Evolutionary conservation across 2,113 vertebrate genomes (phyloP).

Genomic region (Salvelinus fontinalis): DNA sequence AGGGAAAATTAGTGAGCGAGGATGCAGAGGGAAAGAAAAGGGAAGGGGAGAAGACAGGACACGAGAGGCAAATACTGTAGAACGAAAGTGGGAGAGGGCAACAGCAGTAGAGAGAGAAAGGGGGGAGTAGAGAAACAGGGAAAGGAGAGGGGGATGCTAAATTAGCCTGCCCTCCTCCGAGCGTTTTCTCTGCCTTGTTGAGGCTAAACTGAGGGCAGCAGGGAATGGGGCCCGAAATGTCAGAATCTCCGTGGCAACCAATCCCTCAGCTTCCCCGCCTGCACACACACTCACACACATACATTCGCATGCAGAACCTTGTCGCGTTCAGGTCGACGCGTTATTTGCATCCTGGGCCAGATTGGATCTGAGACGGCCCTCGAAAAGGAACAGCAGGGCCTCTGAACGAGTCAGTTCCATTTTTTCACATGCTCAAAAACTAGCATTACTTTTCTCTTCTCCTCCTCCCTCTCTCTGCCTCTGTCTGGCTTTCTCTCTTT

Average conservation of each 20-base stretch:
- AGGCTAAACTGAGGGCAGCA: constrained; percentile 79
- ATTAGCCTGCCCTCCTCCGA: constrained; percentile 62
- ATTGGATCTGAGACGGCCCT: constrained; percentile 62
- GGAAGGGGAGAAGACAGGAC: background rate
- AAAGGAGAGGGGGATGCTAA: constrained; percentile 52
- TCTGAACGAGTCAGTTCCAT: constrained; percentile 14
- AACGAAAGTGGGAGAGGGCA: background rate
- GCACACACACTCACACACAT: constrained; percentile 35
- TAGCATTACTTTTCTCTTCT: constrained; percentile 29
- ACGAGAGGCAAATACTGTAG: background rate
- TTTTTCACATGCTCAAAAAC: constrained; percentile 37
- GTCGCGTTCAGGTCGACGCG: too few species aligned
- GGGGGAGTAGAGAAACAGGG: background rate
- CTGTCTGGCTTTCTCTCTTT: background rate
- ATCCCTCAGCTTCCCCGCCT: constrained; percentile 68
- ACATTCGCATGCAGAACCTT: background rate
- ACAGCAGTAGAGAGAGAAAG: constrained; percentile 5
- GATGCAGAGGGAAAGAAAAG: background rate
- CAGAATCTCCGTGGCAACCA: constrained; percentile 76
- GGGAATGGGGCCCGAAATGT: constrained; percentile 58
- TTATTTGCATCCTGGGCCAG: constrained; percentile 15
- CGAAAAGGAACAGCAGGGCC: constrained; percentile 47
- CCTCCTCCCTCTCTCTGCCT: background rate
- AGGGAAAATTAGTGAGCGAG: background rate
- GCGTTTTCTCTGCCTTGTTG: constrained; percentile 68